Conservation (phyloP, 2,797 vertebrate genomes). For the Lepidocolaptes lacrymiger region DNA sequence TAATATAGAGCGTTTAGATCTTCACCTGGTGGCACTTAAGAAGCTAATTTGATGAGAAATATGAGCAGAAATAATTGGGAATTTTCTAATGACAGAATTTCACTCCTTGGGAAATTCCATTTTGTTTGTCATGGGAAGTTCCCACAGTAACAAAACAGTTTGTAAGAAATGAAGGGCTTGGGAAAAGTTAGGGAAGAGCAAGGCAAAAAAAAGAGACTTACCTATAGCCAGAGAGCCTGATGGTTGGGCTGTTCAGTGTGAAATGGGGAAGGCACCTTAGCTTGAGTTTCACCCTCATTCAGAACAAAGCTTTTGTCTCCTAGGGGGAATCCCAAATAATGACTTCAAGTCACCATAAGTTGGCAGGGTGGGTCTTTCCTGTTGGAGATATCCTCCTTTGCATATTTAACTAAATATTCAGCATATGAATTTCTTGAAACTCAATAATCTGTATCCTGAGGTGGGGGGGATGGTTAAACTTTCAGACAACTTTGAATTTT, state of each 20-base stretch:
- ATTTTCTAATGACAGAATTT: constrained; percentile 10
- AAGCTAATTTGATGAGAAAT: not conserved
- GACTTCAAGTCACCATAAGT: not conserved
- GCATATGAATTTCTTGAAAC: not conserved
- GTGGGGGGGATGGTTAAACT: not conserved
- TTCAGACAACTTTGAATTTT: not conserved
- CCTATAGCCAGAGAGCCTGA: not conserved
- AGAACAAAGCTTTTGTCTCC: not conserved
- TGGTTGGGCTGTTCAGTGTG: not conserved
- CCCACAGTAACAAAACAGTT: not conserved
- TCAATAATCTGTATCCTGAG: not conserved
- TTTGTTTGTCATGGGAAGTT: constrained; percentile 2
- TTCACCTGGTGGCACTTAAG: not conserved
- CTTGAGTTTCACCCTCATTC: not conserved
- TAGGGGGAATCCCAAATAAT: not conserved
- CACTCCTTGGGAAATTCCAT: constrained; percentile 6
- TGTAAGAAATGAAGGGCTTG: not conserved
- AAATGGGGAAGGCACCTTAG: not conserved
- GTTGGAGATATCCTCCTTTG: not conserved
- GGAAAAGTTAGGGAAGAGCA: not conserved
- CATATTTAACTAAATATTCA: not conserved
- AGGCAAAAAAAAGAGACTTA: not conserved
- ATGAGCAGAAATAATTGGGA: not conserved
- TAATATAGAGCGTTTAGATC: not conserved
- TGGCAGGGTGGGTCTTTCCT: not conserved